phyloP scores from a whole-genome alignment of 2,888 invertebrate genomes.

The Lottia scabra region DNA sequence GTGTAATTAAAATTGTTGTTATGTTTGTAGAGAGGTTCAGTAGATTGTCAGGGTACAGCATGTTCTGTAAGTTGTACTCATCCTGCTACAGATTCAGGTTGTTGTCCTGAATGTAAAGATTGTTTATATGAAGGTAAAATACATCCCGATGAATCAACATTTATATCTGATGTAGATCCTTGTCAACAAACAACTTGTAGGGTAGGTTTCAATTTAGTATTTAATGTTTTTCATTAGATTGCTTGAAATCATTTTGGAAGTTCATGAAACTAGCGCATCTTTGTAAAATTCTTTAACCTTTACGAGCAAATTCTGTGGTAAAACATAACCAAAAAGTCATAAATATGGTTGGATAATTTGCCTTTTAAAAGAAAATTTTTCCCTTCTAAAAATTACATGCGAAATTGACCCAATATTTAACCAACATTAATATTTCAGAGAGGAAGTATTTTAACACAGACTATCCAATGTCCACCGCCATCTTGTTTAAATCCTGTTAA shows the following conservation, averaged over 20 bases:
- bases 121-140: conserved; percentile 42
- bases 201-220: conserved; percentile 32
- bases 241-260: too few relatives aligned
- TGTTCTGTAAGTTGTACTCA: conserved; percentile 42
- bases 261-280: too few relatives aligned
- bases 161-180: conserved; percentile 35
- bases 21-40: conserved; percentile 40
- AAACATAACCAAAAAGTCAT: too few relatives aligned
- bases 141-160: conserved; percentile 32
- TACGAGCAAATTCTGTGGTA: too few relatives aligned
- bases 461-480: conserved; percentile 43
- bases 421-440: conserved; percentile 36
- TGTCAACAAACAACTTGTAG: conserved; percentile 44
- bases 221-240: too few relatives aligned
- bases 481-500: conserved; percentile 46
- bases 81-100: conserved; percentile 37
- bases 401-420: too few relatives aligned
- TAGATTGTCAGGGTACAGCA: conserved; percentile 29
- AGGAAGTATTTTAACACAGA: conserved; percentile 47
- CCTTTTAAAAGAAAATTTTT: too few relatives aligned
- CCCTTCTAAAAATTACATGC: too few relatives aligned
- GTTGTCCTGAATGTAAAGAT: conserved; percentile 47
- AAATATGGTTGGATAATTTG: too few relatives aligned
- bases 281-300: too few relatives aligned
- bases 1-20: not conserved